Evolutionary conservation across 1,140 invertebrate genomes (phyloP).

Genomic region (Leptinotarsa lineolata): DNA sequence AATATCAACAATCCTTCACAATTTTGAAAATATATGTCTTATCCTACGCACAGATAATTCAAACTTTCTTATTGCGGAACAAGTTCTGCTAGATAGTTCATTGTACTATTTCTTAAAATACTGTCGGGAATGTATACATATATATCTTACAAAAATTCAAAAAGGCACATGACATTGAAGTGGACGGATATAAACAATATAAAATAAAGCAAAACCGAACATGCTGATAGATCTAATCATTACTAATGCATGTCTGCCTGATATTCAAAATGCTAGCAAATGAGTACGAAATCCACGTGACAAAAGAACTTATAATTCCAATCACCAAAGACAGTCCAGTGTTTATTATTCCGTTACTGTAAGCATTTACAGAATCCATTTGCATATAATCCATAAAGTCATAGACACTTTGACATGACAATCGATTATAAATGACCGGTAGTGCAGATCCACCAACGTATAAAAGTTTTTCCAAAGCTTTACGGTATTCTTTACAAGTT

Average conservation of each 20-base stretch:
- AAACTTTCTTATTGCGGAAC: too few relatives aligned
- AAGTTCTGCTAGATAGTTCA: too few relatives aligned
- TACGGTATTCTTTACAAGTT: constrained; percentile 61
- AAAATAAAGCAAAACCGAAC: neutral
- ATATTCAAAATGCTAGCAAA: constrained; percentile 55
- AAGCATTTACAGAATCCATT: constrained; percentile 57
- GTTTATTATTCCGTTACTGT: constrained; percentile 58
- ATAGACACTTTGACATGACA: constrained; percentile 61
- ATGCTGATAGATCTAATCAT: neutral
- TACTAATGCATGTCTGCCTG: constrained; percentile 50
- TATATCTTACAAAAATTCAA: too few relatives aligned
- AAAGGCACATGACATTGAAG: constrained; percentile 4
- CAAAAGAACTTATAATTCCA: constrained; percentile 57
- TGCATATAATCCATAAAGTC: constrained; percentile 68
- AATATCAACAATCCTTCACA: too few relatives aligned
- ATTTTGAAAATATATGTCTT: too few relatives aligned
- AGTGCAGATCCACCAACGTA: constrained; percentile 54
- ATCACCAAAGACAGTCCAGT: constrained; percentile 59
- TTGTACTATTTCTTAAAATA: too few relatives aligned
- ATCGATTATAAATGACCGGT: constrained; percentile 59
- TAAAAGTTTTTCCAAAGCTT: constrained; percentile 56
- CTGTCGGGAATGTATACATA: too few relatives aligned
- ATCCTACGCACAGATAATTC: too few relatives aligned
- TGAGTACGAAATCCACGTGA: constrained; percentile 56
- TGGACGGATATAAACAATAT: neutral